Conservation (phyloP, 2,797 vertebrate species). For the Squalus acanthias region DNA sequence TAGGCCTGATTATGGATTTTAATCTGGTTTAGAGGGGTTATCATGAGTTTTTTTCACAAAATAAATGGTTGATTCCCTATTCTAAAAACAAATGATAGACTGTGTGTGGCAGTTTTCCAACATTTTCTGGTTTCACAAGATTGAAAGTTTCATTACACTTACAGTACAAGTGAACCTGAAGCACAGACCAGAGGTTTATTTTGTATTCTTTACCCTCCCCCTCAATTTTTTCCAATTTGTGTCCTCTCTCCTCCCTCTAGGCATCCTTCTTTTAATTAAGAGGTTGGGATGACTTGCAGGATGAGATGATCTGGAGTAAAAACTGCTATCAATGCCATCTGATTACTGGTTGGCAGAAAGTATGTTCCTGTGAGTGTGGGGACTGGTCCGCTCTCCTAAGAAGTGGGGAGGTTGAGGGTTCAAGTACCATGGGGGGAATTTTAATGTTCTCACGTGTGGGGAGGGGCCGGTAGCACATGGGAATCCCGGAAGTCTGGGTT, state of each 20-base stretch:
- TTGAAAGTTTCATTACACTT: not conserved
- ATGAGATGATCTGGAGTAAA: not conserved
- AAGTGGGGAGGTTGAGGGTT: not conserved
- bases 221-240: not conserved
- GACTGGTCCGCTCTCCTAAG: not conserved
- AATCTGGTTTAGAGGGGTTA: not conserved
- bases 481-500: too few relatives aligned
- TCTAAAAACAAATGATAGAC: not conserved
- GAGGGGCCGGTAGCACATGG: too few relatives aligned
- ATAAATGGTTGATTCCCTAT: not conserved
- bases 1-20: not conserved
- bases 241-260: not conserved
- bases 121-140: not conserved
- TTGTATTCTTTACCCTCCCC: not conserved
- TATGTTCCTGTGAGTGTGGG: not conserved
- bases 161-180: not conserved
- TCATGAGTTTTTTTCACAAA: not conserved
- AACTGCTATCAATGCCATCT: not conserved
- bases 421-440: not conserved
- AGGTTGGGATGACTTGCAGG: not conserved
- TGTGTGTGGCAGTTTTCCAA: not conserved
- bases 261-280: not conserved
- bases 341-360: not conserved
- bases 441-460: too few relatives aligned
- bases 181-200: not conserved